phyloP scores from a whole-genome alignment of 2,797 vertebrate genomes.

The Trachops cirrhosus region DNA sequence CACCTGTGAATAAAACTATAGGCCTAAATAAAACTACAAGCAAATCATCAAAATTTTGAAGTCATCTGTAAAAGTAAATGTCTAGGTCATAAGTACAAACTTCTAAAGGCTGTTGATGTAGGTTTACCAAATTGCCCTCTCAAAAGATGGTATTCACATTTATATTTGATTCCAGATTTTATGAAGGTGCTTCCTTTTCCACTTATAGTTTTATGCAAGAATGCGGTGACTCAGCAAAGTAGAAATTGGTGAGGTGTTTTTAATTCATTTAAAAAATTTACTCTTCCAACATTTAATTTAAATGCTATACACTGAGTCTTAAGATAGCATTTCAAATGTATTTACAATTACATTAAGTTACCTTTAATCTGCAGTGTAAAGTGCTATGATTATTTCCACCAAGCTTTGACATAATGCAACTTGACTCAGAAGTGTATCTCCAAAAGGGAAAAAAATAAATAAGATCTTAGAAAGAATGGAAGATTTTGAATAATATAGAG shows the following conservation, averaged over 20 bases:
- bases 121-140: background rate
- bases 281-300: background rate
- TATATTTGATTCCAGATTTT: background rate
- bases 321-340: background rate
- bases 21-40: too few relatives aligned
- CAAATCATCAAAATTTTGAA: too few relatives aligned
- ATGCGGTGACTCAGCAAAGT: background rate
- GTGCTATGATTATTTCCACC: background rate
- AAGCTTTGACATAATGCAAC: background rate
- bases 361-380: background rate
- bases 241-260: background rate
- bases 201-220: background rate
- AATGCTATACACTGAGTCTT: background rate
- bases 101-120: background rate
- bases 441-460: background rate
- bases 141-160: background rate
- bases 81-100: background rate
- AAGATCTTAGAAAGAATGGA: background rate
- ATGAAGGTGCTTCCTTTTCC: background rate
- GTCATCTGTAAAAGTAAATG: background rate
- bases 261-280: constrained; percentile 27
- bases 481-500: background rate
- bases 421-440: background rate
- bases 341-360: background rate
- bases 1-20: background rate